Base-by-base conservation (phyloP, 2,888 invertebrate genomes). In the Proisotoma minuta region DNA sequence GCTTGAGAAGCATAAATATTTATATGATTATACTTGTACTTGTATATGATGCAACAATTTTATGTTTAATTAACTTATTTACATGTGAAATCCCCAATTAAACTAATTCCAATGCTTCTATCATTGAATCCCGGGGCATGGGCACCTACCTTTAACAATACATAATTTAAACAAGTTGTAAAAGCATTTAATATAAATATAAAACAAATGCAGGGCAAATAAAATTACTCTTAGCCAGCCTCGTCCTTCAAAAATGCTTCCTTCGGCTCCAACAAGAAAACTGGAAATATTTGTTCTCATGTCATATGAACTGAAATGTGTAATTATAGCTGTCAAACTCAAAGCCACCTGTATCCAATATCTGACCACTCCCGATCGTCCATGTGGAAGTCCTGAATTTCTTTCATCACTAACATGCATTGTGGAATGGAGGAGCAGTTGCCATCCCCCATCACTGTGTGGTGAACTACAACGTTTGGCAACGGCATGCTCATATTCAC, bases 81-180 rank as follows among this genome's bases (percentile, higher is more conserved):
- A 87, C 87, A 80, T 79, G 81, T 81, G 84, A 85, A 88, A 75
- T 87, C 85, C 10, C 88, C 88, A 64, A 88, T 87, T 12, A 88
- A 75, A 68, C 85, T 85, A 64, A 88, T 84, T 20, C 87, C 88
- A 50, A 87, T 81, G 75, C 87, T 87, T 75, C 81, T 79, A 66
- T 80, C 79, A 77, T 86, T 89, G 78, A 85, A 87, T 61, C 77
- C 78, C 2, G 84, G 82, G 0, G 88, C 85, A 76, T 90, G 89
- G 0, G 88, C 87, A 0, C 88, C 89, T 0, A 84, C n/a, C n/a
- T n/a, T n/a, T n/a, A n/a, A n/a, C n/a, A n/a, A n/a, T n/a, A n/a
- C n/a, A n/a, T n/a, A n/a, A n/a, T 77, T 1, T 87, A 88, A 68
- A 83, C 83, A 77, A 87, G 89, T 3, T 82, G 85, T 15, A 81